Base-by-base conservation (phyloP, 2,113 vertebrate genomes). In the Arothron firmamentum region DNA sequence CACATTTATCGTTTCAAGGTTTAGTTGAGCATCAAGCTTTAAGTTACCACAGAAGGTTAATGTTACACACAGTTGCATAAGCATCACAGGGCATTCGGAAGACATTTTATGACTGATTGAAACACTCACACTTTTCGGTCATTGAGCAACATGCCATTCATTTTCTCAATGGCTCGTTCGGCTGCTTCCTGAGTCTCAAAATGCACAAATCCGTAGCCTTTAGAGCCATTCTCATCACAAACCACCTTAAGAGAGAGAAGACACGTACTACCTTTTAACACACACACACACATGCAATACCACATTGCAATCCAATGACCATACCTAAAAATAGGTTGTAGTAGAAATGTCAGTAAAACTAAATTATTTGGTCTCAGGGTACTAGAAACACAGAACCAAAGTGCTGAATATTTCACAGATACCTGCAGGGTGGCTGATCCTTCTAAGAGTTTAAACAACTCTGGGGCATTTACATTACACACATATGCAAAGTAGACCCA, bases 61-160 rank as follows among this genome's bases (percentile, higher is more conserved):
- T 16, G 16, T 17, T 45, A 45, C 43, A 16, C 31, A 41, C 21
- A 23, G 3, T 23, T 49, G 3, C 15, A 41, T 41, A 51, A 77
- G 43, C 23, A 16, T 28, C 15, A 65, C 20, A 19, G 45, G 16
- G n/a, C 45, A 47, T 47, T 47, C 15, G 45, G 15, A 47, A 1
- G n/a, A 16, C 45, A 47, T n/a, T n/a, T 17, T 16, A 8, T 47
- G 13, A 47, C 15, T 17, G 45, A 63, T 64, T 50, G 59, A 62
- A 74, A 80, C 88, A 95, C 96, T 93, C 92, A 99, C 96, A 99
- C 95, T 96, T 99, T 99, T 48, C 95, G 93, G 79, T 99, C 96
- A 83, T 99, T 99, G 73, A 99, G 93, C 89, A 98, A 91, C 96
- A 98, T 98, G 83, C 96, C 96, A 71, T 98, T 99, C 96, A 99